These are phyloP conservation scores for Enteromius paludinosus DNA, from an alignment of 2,797 vertebrate species.

Conservation along the genomic window DNA sequence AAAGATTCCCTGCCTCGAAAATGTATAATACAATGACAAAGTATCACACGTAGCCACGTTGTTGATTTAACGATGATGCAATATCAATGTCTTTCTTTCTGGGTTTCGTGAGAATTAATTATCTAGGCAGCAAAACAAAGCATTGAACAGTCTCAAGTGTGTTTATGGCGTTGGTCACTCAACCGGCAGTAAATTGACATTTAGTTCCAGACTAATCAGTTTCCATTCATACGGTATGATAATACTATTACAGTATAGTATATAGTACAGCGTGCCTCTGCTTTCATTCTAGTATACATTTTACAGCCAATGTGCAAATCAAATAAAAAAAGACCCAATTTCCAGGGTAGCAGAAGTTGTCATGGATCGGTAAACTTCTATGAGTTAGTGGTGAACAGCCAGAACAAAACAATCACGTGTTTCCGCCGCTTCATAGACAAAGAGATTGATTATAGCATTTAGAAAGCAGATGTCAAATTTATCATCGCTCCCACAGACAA, in stretches of 20 bases:
- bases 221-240: not conserved
- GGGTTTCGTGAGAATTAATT: not conserved
- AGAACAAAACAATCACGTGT: not conserved
- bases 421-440: not conserved
- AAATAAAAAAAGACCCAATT: not conserved
- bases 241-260: no score
- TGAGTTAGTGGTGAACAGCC: not conserved
- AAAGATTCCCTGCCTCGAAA: not conserved
- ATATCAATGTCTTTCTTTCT: constrained; percentile 1
- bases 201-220: not conserved
- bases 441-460: not conserved
- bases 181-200: not conserved
- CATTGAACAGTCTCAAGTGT: not conserved
- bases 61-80: constrained; percentile 9
- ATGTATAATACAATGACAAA: not conserved
- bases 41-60: not conserved
- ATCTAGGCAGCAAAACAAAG: constrained; percentile 20
- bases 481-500: not conserved
- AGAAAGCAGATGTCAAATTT: not conserved
- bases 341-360: not conserved
- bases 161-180: not conserved
- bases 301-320: not conserved
- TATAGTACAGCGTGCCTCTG: not conserved
- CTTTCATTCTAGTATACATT: not conserved
- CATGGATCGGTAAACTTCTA: not conserved